These are phyloP conservation scores for Ctenomys sociabilis DNA, from an alignment of 2,113 vertebrate species.

Conservation along the genomic window DNA sequence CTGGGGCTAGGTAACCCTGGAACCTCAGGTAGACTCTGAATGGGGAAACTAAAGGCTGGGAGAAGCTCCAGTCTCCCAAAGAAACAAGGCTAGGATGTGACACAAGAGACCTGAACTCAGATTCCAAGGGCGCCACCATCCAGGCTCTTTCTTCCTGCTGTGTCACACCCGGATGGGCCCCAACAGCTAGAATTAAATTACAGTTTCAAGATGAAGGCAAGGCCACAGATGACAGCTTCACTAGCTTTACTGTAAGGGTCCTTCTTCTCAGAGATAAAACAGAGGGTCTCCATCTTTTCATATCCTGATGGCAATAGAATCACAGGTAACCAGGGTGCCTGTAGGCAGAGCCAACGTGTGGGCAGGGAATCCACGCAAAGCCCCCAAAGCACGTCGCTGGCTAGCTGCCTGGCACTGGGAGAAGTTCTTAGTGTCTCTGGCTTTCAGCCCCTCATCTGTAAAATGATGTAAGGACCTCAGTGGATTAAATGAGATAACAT, in stretches of 20 bases:
- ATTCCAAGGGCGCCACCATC: neutral
- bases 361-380: neutral
- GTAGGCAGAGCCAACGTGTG: neutral
- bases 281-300: neutral
- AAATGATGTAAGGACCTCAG: neutral
- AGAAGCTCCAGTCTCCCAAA: neutral
- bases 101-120: neutral
- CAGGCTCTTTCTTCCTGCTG: neutral
- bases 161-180: constrained; percentile 78
- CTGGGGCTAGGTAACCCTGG: neutral
- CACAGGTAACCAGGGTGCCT: too few species aligned
- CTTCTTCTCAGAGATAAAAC: constrained; percentile 1
- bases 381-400: neutral
- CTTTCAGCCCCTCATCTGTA: neutral
- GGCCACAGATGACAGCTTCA: constrained; percentile 38
- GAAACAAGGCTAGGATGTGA: neutral
- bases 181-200: constrained; percentile 83
- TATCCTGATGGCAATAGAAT: neutral
- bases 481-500: neutral
- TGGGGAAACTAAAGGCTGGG: neutral
- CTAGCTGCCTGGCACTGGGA: neutral
- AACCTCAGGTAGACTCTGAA: neutral
- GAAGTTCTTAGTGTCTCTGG: neutral
- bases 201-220: constrained; percentile 54
- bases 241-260: neutral